A percentile compares a stretch with the other conserved stretches of the same genome.
Evolutionary conservation across 92 coral and sea anemone genomes (phyloP).

Genomic region (Heteractis magnifica): DNA sequence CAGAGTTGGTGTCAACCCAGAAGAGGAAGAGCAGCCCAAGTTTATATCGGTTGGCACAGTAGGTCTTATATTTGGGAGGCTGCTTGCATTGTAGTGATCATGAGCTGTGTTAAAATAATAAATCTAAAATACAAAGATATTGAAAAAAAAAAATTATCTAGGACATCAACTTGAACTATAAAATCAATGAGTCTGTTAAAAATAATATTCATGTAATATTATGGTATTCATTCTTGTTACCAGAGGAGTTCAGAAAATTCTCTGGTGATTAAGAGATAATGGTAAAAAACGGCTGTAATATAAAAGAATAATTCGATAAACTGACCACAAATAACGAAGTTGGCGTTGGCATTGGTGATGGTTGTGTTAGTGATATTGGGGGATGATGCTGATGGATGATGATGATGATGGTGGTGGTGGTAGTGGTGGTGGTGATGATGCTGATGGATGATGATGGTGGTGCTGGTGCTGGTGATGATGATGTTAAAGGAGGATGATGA

Average conservation of each 20-base stretch:
- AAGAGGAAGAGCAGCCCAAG: slow-evolving; percentile 78
- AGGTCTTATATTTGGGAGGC: slow-evolving; percentile 66
- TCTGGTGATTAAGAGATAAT: no score
- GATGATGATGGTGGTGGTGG: no score
- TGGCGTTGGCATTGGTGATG: no score
- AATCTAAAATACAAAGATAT: neutral
- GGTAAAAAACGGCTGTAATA: no score
- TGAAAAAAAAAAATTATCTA: neutral
- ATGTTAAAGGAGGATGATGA: no score
- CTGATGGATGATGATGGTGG: no score
- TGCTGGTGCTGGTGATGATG: no score
- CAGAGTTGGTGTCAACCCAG: slow-evolving; percentile 98
- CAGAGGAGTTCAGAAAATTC: neutral
- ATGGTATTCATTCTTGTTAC: neutral
- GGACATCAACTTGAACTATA: neutral
- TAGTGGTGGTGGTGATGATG: no score
- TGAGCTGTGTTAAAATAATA: slow-evolving; percentile 12
- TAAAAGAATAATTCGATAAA: no score
- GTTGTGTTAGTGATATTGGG: no score
- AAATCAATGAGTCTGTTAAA: neutral
- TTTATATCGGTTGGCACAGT: slow-evolving; percentile 96
- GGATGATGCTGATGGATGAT: no score
- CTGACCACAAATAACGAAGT: no score
- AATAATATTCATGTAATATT: neutral
- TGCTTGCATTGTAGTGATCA: slow-evolving; percentile 16